These are phyloP conservation scores for Erebia aethiops DNA, from an alignment of 2,888 invertebrate species.

Conservation along the genomic window DNA sequence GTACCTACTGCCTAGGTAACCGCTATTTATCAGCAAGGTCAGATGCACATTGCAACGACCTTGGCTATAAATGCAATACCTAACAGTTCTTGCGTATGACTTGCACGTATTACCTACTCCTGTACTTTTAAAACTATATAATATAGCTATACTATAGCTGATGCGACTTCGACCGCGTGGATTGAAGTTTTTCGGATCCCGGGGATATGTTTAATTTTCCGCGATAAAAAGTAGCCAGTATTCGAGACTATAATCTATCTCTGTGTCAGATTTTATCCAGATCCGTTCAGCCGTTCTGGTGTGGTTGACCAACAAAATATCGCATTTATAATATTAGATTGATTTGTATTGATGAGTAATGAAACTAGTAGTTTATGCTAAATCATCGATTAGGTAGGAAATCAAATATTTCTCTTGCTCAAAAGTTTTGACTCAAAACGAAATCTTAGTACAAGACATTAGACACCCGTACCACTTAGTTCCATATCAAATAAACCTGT, in stretches of 20 bases:
- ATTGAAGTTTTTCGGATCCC: too few relatives aligned
- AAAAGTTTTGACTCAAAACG: not conserved
- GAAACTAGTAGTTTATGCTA: too few relatives aligned
- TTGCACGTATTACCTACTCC: not conserved
- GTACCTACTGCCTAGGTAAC: not conserved
- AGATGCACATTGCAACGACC: slow-evolving; percentile 18
- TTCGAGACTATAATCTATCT: too few relatives aligned
- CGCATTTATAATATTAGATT: not conserved
- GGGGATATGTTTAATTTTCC: too few relatives aligned
- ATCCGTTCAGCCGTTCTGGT: too few relatives aligned
- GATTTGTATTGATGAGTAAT: too few relatives aligned
- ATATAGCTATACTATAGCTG: too few relatives aligned
- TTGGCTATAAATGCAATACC: slow-evolving; percentile 9
- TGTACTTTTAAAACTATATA: not conserved
- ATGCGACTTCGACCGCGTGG: too few relatives aligned
- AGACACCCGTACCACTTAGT: slow-evolving; percentile 17
- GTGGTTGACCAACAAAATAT: too few relatives aligned
- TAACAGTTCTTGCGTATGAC: not conserved
- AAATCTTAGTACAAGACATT: slow-evolving; percentile 16
- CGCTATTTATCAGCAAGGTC: slow-evolving; percentile 20
- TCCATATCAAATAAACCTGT: slow-evolving; percentile 18
- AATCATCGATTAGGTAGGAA: too few relatives aligned
- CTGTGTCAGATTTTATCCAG: too few relatives aligned
- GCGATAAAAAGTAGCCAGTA: too few relatives aligned
- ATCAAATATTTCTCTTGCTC: not conserved